phyloP scores from a whole-genome alignment of 2,113 vertebrate genomes.

The Pituophis catenifer region DNA sequence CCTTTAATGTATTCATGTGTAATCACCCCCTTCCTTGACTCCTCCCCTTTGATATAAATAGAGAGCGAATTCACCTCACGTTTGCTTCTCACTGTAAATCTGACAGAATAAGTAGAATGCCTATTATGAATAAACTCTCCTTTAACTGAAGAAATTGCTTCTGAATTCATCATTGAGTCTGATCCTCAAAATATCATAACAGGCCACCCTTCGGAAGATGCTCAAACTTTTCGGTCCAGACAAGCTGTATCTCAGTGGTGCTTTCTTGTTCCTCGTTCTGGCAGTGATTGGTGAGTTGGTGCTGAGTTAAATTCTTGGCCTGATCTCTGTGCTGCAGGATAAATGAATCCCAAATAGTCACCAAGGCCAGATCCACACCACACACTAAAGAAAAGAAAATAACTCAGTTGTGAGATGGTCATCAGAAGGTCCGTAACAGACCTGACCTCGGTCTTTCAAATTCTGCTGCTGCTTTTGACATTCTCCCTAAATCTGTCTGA shows the following conservation, averaged over 20 bases:
- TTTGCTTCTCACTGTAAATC: too few relatives aligned
- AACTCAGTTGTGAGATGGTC: not conserved
- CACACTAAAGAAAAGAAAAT: not conserved
- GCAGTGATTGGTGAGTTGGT: slow-evolving; percentile 72
- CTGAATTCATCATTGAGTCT: too few relatives aligned
- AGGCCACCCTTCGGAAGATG: slow-evolving; percentile 65
- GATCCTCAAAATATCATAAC: too few relatives aligned
- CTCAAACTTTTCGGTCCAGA: slow-evolving; percentile 50
- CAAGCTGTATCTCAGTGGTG: slow-evolving; percentile 38
- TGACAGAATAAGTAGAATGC: too few relatives aligned
- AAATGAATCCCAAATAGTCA: not conserved
- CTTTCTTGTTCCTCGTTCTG: slow-evolving; percentile 66
- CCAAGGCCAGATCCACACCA: not conserved
- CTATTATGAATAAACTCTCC: too few relatives aligned
- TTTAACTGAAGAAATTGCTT: too few relatives aligned
- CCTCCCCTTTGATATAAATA: too few relatives aligned
- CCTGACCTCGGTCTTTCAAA: not conserved
- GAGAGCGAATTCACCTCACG: too few relatives aligned
- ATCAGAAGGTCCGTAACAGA: not conserved
- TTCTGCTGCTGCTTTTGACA: not conserved
- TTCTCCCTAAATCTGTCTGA: not conserved
- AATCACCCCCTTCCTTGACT: too few relatives aligned
- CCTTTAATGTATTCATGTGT: too few relatives aligned
- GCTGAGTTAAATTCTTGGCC: fast-evolving
- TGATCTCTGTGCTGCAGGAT: not conserved